Percentiles rank a stretch among this genome's conserved stretches.
Conservation (phyloP, 2,888 invertebrate genomes). For the Lissonota sp. region DNA sequence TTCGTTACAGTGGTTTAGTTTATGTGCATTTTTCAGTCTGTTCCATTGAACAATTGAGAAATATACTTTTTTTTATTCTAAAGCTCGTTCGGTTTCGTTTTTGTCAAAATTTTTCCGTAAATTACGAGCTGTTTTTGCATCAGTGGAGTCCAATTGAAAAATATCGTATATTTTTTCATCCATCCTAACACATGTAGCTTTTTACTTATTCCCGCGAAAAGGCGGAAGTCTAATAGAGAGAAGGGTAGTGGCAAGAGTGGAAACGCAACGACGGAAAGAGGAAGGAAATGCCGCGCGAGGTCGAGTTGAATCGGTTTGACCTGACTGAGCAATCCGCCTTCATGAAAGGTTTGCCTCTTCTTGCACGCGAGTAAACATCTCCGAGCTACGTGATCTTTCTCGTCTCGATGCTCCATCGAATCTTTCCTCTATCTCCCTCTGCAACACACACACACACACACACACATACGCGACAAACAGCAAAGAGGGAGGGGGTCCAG, state of each 20-base stretch:
- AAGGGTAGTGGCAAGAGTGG: slow-evolving; percentile 66
- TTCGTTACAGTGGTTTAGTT: too few relatives aligned
- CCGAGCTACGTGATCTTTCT: slow-evolving; percentile 62
- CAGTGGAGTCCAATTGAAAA: too few relatives aligned
- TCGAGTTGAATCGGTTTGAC: slow-evolving; percentile 78
- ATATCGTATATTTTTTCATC: too few relatives aligned
- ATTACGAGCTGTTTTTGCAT: too few relatives aligned
- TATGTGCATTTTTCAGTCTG: too few relatives aligned
- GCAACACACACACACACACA: background rate
- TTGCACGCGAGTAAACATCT: slow-evolving; percentile 78
- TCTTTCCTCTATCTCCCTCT: slow-evolving; percentile 34
- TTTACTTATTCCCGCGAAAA: background rate
- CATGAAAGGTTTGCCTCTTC: slow-evolving; percentile 59
- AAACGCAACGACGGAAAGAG: slow-evolving; percentile 68
- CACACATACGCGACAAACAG: background rate
- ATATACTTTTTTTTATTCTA: background rate
- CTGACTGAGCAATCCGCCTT: slow-evolving; percentile 59
- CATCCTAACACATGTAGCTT: background rate
- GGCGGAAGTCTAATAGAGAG: background rate
- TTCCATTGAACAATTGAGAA: too few relatives aligned
- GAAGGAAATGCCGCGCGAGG: slow-evolving; percentile 75
- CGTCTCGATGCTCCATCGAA: background rate
- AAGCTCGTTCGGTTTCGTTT: background rate
- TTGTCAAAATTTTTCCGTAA: too few relatives aligned
- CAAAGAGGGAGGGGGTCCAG: background rate